Base-by-base conservation (phyloP, 2,797 vertebrate species). In the Avahi laniger region DNA sequence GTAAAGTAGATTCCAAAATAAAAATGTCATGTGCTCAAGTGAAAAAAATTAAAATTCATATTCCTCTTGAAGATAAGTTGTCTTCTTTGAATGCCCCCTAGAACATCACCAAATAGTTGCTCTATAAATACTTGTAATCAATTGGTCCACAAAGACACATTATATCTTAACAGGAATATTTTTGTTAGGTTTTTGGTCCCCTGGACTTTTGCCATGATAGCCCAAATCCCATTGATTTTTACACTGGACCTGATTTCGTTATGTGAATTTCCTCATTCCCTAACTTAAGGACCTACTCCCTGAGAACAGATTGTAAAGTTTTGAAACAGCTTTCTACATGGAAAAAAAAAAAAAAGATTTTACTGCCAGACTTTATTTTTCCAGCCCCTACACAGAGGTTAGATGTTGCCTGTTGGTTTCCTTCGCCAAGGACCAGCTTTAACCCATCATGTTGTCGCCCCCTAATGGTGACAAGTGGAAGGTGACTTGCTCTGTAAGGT, bases 401-500 rank as follows among this genome's bases (percentile, higher is more conserved):
- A 67, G 48, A 52, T 7, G 52, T 69, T 94, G 91, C 80, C 48
- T 70, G 43, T 20, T 69, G 30, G 46, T 20, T 83, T 72, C 57
- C 28, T 86, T 50, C 26, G 0, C 38, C 38, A 52, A 38, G 43
- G 59, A 52, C 67, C 52, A 48, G 48, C 38, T 80, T 57, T 70
- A 91, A 20, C 12, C 30, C 24, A 9, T 81, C 4, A 1, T 61
- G 59, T 73, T 96, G 94, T 93, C 41, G 76, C 93, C 97, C 89
- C 75, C 97, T 97, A 57, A 75, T 97, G 97, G 97, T 75, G 38
- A 73, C 50, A 87, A 76, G 26, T 17, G 41, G 52, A 87, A 63
- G 46, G 28, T 7, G 30, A 63, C 28, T 61, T n/a, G 26, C 38
- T 96, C 69, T 35, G 26, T 41, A 43, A 88, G n/a, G 28, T 35